Percentiles rank a stretch among this genome's conserved stretches.
These are phyloP conservation scores for Orthonyx spaldingii DNA, from an alignment of 2,113 vertebrate genomes.

Conservation along the genomic window DNA sequence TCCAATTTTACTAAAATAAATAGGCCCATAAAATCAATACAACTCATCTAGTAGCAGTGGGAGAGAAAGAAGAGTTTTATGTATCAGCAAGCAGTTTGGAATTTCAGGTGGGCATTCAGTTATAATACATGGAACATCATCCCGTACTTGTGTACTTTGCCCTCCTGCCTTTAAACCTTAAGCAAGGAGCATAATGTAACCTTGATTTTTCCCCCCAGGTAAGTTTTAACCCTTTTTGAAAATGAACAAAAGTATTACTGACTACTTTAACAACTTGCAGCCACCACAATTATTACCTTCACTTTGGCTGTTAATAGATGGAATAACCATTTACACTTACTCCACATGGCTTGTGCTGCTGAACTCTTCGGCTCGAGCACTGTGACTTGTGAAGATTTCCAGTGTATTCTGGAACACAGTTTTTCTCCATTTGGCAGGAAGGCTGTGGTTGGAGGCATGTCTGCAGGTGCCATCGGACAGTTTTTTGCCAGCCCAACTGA, in stretches of 20 bases:
- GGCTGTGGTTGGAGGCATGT: constrained; percentile 78
- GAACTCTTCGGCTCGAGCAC: not conserved
- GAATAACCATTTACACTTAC: not conserved
- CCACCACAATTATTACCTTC: not conserved
- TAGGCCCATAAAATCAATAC: not conserved
- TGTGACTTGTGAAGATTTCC: not conserved
- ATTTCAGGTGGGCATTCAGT: not conserved
- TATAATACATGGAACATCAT: not conserved
- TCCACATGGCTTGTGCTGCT: not conserved
- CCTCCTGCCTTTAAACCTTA: not conserved
- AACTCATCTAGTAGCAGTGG: not conserved
- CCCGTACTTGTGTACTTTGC: not conserved
- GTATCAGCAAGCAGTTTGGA: not conserved
- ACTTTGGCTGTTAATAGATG: not conserved
- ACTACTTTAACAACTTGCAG: not conserved
- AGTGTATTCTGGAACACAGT: not conserved
- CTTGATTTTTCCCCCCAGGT: not conserved
- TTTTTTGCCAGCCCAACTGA: constrained; percentile 85
- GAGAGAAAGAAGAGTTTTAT: not conserved
- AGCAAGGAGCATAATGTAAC: not conserved
- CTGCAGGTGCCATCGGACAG: constrained; percentile 80
- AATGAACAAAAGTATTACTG: not conserved
- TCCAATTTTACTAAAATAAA: not conserved
- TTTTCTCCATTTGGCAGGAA: constrained; percentile 69
- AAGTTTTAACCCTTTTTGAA: not conserved